These are phyloP conservation scores for Drosophila repletoides DNA, from an alignment of 1,140 invertebrate genomes.

Conservation along the genomic window DNA sequence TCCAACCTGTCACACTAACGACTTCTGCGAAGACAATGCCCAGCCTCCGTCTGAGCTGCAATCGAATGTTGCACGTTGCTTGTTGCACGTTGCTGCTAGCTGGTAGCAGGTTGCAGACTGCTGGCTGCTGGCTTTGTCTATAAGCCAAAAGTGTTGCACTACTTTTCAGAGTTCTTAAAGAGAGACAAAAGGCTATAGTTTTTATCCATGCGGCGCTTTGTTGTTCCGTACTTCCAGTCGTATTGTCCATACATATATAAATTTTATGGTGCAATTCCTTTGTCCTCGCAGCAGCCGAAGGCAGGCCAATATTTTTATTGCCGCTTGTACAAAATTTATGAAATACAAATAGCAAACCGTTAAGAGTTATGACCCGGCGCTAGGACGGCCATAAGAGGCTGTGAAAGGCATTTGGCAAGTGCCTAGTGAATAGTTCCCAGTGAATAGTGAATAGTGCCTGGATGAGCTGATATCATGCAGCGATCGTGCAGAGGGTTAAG, in stretches of 20 bases:
- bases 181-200: constrained; percentile 57
- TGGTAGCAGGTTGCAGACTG: not conserved
- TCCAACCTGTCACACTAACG: constrained; percentile 82
- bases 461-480: constrained; percentile 28
- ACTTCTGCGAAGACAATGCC: constrained; percentile 80
- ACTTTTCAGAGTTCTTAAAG: constrained; percentile 57
- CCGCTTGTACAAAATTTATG: constrained; percentile 51
- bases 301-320: constrained; percentile 79
- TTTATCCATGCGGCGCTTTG: constrained; percentile 56
- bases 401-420: constrained; percentile 63
- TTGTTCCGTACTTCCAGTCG: constrained; percentile 19
- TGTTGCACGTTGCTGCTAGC: constrained; percentile 3
- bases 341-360: constrained; percentile 67
- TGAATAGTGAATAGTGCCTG: not conserved
- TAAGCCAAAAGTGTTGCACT: constrained; percentile 81
- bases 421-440: not conserved
- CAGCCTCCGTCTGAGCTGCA: constrained; percentile 19
- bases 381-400: too few species aligned
- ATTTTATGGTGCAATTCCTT: constrained; percentile 80
- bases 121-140: constrained; percentile 42
- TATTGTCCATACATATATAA: constrained; percentile 55
- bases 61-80: constrained; percentile 21
- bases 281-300: constrained; percentile 61
- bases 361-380: constrained; percentile 79
- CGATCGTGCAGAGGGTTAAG: constrained; percentile 40